Evolutionary conservation across 2,113 vertebrate species (phyloP).

Genomic region (Lanius collurio): DNA sequence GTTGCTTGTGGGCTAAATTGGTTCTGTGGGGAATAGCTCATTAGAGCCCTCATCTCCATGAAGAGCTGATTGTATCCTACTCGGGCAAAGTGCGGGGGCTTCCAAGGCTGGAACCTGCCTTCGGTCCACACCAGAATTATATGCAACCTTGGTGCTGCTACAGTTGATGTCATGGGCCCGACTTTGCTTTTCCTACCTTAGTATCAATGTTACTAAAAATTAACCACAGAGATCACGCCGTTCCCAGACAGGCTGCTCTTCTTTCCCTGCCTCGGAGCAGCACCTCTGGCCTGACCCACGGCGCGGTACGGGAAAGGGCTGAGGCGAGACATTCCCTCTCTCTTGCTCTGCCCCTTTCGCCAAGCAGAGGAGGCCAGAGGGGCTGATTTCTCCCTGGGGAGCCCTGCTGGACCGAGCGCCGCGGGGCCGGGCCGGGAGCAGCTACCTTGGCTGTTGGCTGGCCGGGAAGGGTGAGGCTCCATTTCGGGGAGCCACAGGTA

Average conservation of each 20-base stretch:
- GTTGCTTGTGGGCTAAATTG: constrained; percentile 18
- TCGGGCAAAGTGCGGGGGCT: background rate
- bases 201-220: background rate
- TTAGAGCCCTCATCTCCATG: background rate
- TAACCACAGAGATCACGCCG: background rate
- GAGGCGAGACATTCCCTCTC: background rate
- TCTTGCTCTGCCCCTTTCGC: too few species aligned
- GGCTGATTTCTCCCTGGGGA: background rate
- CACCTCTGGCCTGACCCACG: background rate
- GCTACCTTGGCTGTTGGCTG: background rate
- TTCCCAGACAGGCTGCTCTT: background rate
- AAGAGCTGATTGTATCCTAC: background rate
- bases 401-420: background rate
- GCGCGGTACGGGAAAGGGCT: background rate
- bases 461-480: background rate
- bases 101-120: background rate
- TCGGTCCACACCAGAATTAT: rapidly evolving
- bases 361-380: background rate
- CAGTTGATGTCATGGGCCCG: rapidly evolving
- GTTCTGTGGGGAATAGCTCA: constrained; percentile 30
- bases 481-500: constrained; percentile 60
- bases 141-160: rapidly evolving
- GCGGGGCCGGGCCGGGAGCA: background rate
- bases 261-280: background rate
- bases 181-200: background rate